Evolutionary conservation across 2,888 invertebrate genomes (phyloP), one percentile per base, ranked within the genome.

Genomic region (Coelinius sp.): DNA sequence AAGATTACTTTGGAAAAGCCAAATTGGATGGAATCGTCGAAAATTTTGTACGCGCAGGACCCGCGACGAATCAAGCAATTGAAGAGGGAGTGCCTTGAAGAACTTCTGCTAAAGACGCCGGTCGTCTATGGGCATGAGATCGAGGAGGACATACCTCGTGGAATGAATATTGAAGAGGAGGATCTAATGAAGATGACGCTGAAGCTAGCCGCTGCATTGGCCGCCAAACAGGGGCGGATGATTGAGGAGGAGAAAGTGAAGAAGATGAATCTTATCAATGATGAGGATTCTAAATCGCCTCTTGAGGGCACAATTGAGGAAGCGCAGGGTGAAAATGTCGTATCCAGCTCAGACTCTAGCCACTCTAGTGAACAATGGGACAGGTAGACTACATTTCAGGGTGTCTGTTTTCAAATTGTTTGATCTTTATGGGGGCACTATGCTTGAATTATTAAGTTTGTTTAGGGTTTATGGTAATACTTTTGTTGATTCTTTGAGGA

Each of bases 31-130:
- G 44, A 8, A 31, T 56, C 65, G 6, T 1, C 6, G 2, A 12
- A 67, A 0, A 65, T 62, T 22, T 17, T 46, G 2, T 38, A 63
- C 20, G 20, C 22, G 5, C 4, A 6, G 4, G 74, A 68, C 35
- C 72, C 74, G 24, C 53, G 76, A 25, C 65, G 56, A 24, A 17
- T 49, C 2, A 31, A 25, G 3, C 72, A 31, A 56, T 1, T 70
- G 10, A 27, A 35, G 10, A 24, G 68, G 14, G 65, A 72, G 24
- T 66, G 68, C 17, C 10, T 41, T 7, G 31, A 20, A 5, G 41
- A 65, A 14, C 7, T 70, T 0, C 5, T 22, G 31, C n/a, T 2
- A 4, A 70, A 22, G n/a, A 22, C 31, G 27, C 35, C 65, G 8
- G 41, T 24, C 12, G 0, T 44, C 14, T 6, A 24, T 24, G 24